These are phyloP conservation scores for Sigmodon hispidus DNA, from an alignment of 2,113 vertebrate genomes.

Conservation along the genomic window DNA sequence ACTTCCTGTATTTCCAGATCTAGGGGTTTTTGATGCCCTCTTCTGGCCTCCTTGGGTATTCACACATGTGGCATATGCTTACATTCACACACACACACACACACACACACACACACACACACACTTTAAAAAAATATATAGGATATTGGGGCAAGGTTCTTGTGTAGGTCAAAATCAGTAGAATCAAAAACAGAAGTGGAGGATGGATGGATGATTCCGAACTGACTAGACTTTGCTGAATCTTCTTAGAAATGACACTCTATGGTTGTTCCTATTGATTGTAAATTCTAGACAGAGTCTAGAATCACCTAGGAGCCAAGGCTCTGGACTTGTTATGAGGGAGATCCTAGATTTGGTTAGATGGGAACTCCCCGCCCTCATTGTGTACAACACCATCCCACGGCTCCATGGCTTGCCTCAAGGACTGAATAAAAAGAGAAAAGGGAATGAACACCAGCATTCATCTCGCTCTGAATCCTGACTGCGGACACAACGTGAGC, in stretches of 20 bases:
- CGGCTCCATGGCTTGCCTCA: background rate
- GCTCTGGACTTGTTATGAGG: background rate
- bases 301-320: background rate
- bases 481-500: background rate
- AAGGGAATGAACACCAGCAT: background rate
- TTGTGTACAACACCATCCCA: background rate
- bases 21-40: background rate
- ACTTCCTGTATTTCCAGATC: background rate
- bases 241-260: background rate
- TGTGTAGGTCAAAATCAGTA: background rate
- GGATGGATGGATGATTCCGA: background rate
- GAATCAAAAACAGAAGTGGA: background rate
- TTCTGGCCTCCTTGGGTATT: background rate
- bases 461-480: background rate
- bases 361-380: background rate
- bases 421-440: background rate
- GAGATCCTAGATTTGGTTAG: background rate
- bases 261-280: background rate
- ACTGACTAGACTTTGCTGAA: background rate
- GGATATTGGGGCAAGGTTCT: background rate
- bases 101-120: background rate
- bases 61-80: background rate
- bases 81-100: background rate
- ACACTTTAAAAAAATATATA: background rate
- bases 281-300: background rate